Evolutionary conservation across 1,140 invertebrate species (phyloP).

Genomic region (Wasmannia auropunctata): DNA sequence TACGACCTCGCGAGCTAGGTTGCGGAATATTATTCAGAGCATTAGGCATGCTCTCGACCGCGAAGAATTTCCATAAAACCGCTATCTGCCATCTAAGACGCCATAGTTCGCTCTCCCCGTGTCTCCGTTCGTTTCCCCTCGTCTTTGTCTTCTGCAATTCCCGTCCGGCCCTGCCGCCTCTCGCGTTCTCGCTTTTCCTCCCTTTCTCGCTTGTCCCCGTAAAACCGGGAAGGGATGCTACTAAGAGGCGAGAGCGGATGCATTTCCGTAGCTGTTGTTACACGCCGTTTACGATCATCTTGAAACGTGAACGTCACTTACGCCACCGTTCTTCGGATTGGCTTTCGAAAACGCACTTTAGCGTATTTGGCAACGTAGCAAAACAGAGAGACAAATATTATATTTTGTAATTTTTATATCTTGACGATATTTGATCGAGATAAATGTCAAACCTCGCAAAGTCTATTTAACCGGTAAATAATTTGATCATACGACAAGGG

Average conservation of each 20-base stretch:
- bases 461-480: background rate
- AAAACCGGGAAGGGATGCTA: slow-evolving; percentile 4
- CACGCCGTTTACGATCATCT: slow-evolving; percentile 73
- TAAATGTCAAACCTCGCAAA: background rate
- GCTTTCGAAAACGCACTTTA: slow-evolving; percentile 21
- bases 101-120: slow-evolving; percentile 45
- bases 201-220: background rate
- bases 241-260: slow-evolving; percentile 42
- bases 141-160: slow-evolving; percentile 53
- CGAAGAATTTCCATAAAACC: slow-evolving; percentile 82
- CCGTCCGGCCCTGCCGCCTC: slow-evolving; percentile 1
- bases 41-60: slow-evolving; percentile 79
- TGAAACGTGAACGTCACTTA: slow-evolving; percentile 64
- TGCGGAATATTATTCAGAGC: slow-evolving; percentile 82
- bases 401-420: slow-evolving; percentile 7
- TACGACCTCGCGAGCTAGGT: slow-evolving; percentile 71
- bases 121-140: slow-evolving; percentile 49
- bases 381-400: background rate
- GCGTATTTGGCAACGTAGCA: slow-evolving; percentile 28
- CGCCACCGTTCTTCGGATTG: background rate
- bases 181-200: slow-evolving; percentile 5
- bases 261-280: slow-evolving; percentile 65
- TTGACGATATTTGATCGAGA: background rate
- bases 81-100: slow-evolving; percentile 79
- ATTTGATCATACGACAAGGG: background rate